Evolutionary conservation across 1,140 invertebrate species (phyloP).

Genomic region (Phymorhynchus buccinoides): DNA sequence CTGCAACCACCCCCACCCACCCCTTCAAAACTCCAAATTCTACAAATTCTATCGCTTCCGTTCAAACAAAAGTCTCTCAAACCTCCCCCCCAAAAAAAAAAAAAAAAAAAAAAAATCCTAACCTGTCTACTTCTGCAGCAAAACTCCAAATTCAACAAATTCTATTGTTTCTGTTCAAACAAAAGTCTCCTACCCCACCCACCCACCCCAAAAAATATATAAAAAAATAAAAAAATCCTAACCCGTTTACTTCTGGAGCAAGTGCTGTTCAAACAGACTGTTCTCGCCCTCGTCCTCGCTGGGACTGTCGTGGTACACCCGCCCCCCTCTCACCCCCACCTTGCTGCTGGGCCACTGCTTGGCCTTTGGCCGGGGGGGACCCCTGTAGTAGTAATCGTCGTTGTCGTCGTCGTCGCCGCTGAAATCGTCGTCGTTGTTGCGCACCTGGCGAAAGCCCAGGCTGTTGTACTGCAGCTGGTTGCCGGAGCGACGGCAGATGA

Average conservation of each 20-base stretch:
- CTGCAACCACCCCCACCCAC: background rate
- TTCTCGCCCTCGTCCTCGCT: constrained; percentile 34
- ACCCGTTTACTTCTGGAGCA: constrained; percentile 3
- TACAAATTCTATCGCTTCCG: background rate
- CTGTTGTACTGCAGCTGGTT: constrained; percentile 44
- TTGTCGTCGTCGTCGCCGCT: constrained; percentile 45
- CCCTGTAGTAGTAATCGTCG: constrained; percentile 7
- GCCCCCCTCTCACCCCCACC: background rate
- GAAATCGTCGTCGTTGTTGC: constrained; percentile 53
- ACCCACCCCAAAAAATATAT: too few relatives aligned
- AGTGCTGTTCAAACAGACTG: constrained; percentile 29
- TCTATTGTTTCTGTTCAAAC: background rate
- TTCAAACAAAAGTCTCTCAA: background rate
- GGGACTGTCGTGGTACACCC: constrained; percentile 20
- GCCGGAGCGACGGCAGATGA: constrained; percentile 51
- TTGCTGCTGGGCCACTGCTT: background rate
- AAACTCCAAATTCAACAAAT: background rate
- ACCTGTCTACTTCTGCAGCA: background rate
- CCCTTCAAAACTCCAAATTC: background rate
- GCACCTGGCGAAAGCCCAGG: constrained; percentile 56
- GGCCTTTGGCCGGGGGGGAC: background rate
- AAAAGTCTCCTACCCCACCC: too few relatives aligned
- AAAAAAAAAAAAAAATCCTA: background rate
- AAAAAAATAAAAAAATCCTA: background rate
- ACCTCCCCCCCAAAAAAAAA: background rate